Base-by-base conservation (phyloP, 2,113 vertebrate genomes). In the Numida meleagris region DNA sequence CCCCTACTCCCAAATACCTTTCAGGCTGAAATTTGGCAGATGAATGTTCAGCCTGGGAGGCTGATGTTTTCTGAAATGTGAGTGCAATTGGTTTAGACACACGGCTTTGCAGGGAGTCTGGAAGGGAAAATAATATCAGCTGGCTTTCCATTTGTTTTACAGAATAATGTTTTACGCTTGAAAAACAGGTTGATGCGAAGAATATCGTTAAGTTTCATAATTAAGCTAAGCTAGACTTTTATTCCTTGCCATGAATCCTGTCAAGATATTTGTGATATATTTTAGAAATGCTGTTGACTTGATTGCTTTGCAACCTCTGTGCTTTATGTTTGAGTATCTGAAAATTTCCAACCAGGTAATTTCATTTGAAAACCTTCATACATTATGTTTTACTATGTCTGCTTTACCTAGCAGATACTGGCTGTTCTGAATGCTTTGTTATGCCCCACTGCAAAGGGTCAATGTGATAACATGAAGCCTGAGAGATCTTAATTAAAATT, bases 71-170 rank as follows among this genome's bases (percentile, higher is more conserved):
- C 83, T 82, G 57, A 85, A 87, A 81, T n/a, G 7, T 43, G 46
- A 63, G 2, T 89, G 29, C 31, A 45, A 20, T 92, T 95, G 18
- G 20, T 95, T 91, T 63, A 89, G 42, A 68, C 33, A 16, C 34
- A 90, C 12, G 8, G 27, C 34, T 91, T 94, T 89, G 46, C 13
- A 82, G 46, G 36, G 43, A 38, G 81, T 81, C n/a, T 88, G 55
- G 61, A 46, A 85, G 8, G 25, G 15, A 21, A 72, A 57, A 92
- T 29, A 74, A 12, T 43, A 73, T 50, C 80, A 85, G 5, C 50
- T 82, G 46, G 2, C 70, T 94, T 96, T 59, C 79, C 10, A 42
- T 48, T 82, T 96, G 31, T 40, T 94, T 88, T 72, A 63, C 24
- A 80, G 86, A 80, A 51, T 7, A 53, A 1, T n/a, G 34, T 89